phyloP scores from a whole-genome alignment of 1,140 invertebrate genomes.

The Macrostomum lignano region DNA sequence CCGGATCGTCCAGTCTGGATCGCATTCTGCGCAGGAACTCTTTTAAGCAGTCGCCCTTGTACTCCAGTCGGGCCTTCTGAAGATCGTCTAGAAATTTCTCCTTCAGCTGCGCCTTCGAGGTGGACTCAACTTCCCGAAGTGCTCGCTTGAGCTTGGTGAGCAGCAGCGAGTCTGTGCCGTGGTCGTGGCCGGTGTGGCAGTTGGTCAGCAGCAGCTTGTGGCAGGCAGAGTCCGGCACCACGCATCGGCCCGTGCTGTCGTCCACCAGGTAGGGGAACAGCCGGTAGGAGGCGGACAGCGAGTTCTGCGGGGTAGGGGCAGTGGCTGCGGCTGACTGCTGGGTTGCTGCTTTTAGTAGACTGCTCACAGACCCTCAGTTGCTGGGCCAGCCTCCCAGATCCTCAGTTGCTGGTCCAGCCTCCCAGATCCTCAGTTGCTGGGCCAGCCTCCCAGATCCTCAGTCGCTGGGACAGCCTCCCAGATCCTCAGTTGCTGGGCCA shows the following conservation, averaged over 20 bases:
- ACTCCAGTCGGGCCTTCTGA: slow-evolving; percentile 58
- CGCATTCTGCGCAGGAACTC: slow-evolving; percentile 55
- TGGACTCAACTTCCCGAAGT: slow-evolving; percentile 17
- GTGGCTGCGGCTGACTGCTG: too few species aligned
- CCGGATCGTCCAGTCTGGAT: slow-evolving; percentile 71
- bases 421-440: too few species aligned
- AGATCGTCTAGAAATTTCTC: slow-evolving; percentile 85
- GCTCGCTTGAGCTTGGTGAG: slow-evolving; percentile 41
- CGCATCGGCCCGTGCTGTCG: slow-evolving; percentile 36
- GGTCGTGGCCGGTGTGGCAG: slow-evolving; percentile 17
- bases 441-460: too few species aligned
- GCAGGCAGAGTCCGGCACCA: slow-evolving; percentile 41
- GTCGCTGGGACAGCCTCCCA: too few species aligned
- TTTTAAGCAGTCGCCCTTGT: slow-evolving; percentile 53
- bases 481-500: too few species aligned
- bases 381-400: too few species aligned
- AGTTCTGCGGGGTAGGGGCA: neutral
- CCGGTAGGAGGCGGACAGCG: slow-evolving; percentile 34
- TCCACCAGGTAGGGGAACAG: slow-evolving; percentile 59
- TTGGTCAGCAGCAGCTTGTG: slow-evolving; percentile 10
- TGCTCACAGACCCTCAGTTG: too few species aligned
- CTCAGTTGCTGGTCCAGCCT: too few species aligned
- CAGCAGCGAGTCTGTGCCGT: slow-evolving; percentile 34
- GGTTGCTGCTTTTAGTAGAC: too few species aligned
- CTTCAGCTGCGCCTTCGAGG: slow-evolving; percentile 50